These are phyloP conservation scores for Grammomys surdaster DNA, from an alignment of 2,113 vertebrate species.

Conservation along the genomic window DNA sequence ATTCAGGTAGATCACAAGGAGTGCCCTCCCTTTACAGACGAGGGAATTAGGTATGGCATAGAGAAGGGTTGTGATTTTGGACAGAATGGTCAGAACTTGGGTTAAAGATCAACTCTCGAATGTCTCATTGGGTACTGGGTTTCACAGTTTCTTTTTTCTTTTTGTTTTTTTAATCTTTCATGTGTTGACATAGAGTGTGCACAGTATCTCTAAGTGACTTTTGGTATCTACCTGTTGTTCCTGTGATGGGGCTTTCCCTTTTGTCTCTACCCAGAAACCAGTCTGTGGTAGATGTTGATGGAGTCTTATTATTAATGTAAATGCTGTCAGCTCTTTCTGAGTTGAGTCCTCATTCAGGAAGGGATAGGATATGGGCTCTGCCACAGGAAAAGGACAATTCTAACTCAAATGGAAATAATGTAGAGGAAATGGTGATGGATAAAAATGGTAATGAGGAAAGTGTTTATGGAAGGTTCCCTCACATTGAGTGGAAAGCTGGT, in stretches of 20 bases:
- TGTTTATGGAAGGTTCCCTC: background rate
- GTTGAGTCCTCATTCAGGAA: background rate
- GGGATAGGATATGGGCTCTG: background rate
- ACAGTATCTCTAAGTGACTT: background rate
- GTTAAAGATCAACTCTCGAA: background rate
- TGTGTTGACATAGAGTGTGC: no score
- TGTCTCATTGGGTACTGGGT: background rate
- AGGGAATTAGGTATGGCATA: background rate
- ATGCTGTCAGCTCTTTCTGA: background rate
- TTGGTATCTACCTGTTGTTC: background rate
- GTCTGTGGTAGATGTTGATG: background rate
- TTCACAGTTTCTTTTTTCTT: background rate
- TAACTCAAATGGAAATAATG: slow-evolving; percentile 37
- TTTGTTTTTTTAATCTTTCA: background rate
- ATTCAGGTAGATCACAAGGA: background rate
- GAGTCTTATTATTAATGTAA: background rate
- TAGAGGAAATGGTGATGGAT: slow-evolving; percentile 22
- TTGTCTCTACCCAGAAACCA: background rate
- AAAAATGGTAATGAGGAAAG: background rate
- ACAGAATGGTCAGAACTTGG: background rate
- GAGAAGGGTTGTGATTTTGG: background rate
- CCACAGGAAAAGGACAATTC: background rate
- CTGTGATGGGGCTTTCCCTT: background rate
- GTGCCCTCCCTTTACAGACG: background rate
- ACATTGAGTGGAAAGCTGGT: background rate